Conservation (phyloP, 2,888 invertebrate species). For the Volucella zonaria region DNA sequence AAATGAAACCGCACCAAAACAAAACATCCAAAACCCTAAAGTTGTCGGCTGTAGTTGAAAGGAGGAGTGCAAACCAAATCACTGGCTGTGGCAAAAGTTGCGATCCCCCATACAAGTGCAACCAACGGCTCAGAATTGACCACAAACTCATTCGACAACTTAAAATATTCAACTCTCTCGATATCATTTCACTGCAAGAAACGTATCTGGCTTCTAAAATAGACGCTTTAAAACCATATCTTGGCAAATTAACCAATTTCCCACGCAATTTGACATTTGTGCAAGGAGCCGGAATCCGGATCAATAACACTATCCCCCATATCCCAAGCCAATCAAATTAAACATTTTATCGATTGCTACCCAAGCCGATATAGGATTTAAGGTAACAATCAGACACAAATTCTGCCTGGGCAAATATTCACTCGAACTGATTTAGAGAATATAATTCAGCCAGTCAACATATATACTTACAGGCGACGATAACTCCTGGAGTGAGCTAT, state of each 20-base stretch:
- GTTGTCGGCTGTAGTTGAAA: no score
- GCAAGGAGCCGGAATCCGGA: slow-evolving; percentile 5
- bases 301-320: not conserved
- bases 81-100: no score
- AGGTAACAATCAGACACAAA: slow-evolving; percentile 15
- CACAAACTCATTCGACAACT: not conserved
- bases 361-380: no score
- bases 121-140: not conserved
- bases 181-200: slow-evolving; percentile 14
- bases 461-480: no score
- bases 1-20: no score
- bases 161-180: not conserved
- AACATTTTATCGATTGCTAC: slow-evolving; percentile 17
- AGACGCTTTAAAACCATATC: slow-evolving; percentile 3
- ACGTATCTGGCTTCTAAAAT: not conserved
- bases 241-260: not conserved
- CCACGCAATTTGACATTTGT: no score
- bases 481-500: no score
- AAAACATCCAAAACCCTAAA: no score
- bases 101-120: no score
- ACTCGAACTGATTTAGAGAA: no score
- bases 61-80: no score
- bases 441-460: not conserved
- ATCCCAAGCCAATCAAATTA: not conserved
- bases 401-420: no score